Evolutionary conservation across 2,888 invertebrate genomes (phyloP), one percentile per base, ranked within the genome.

Genomic region (Drosophila basisetae): DNA sequence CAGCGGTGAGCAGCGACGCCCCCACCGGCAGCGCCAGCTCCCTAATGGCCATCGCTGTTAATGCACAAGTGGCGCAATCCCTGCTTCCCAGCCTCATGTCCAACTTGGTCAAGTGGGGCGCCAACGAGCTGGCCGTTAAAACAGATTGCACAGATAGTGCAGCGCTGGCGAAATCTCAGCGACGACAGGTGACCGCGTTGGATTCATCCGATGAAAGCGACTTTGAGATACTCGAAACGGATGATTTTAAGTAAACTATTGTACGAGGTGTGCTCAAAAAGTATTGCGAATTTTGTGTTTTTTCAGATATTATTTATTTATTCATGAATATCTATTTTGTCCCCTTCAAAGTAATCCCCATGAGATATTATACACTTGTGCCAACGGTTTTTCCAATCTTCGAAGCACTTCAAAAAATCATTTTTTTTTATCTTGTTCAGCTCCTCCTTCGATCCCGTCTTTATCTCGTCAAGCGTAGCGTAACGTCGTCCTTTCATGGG

Each of bases 161-260:
- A 31, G 68, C 61, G 30, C 55, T 41, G 13, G 53, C 59, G 49
- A 76, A 56, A 35, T 65, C 61, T 52, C 76, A 72, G 56, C 78
- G 82, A 22, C 84, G 85, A 33, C 69, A 89, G 30, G 84, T 89
- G 10, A 88, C 88, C 50, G 83, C 91, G 2, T 63, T 91, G 25
- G 92, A 92, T 65, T 92, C 92, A 7, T 93, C 93, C 28, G 93
- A 93, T 67, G 93, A 92, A 56, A 93, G 93, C 81, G 93, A 93
- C 80, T 93, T 93, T 80, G 93, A 93, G 87, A 91, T 93, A 77
- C 83, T 93, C 47, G 91, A 91, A 80, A 83, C 91, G 66, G 93
- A 93, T 63, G 93, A 93, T 56, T 92, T 90, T 77, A 84, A 92
- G 80, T 92, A 92, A 77, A 78, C 28, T 13, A 49, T 28, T 69